Evolutionary conservation across 2,797 vertebrate species (phyloP).

Genomic region (Gorsachius magnificus): DNA sequence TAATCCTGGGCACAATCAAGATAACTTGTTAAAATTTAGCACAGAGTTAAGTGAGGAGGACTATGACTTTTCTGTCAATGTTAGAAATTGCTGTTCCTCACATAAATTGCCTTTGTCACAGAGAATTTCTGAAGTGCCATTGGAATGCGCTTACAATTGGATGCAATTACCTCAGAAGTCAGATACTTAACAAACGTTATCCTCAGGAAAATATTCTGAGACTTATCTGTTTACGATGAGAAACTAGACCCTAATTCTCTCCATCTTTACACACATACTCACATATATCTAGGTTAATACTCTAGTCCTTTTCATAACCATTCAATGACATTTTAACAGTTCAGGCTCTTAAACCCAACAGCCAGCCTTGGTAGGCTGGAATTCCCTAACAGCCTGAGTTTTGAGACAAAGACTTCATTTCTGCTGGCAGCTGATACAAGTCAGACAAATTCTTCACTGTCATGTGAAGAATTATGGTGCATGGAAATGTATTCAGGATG

Average conservation of each 20-base stretch:
- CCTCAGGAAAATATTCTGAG: not conserved
- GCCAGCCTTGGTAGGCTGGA: not conserved
- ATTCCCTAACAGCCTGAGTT: not conserved
- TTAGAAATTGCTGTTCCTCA: constrained; percentile 5
- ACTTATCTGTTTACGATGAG: not conserved
- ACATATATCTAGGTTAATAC: not conserved
- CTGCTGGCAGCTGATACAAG: not conserved
- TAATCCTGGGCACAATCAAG: not conserved
- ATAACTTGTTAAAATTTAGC: not conserved
- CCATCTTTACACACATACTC: not conserved
- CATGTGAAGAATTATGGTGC: not conserved
- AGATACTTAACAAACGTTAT: constrained; percentile 6
- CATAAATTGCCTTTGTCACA: constrained; percentile 4
- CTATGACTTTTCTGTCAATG: not conserved
- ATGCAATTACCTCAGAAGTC: constrained; percentile 33
- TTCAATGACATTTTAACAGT: not conserved
- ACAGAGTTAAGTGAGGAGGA: not conserved
- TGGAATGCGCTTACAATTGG: constrained; percentile 10
- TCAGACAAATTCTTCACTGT: not conserved
- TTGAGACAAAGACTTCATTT: not conserved
- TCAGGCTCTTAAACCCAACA: not conserved
- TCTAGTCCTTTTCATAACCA: not conserved
- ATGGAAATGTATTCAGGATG: not conserved
- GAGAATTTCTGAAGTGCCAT: not conserved
- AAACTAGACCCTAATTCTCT: not conserved